Evolutionary conservation across 1,140 invertebrate genomes (phyloP).

Genomic region (Nixonia krombeini): DNA sequence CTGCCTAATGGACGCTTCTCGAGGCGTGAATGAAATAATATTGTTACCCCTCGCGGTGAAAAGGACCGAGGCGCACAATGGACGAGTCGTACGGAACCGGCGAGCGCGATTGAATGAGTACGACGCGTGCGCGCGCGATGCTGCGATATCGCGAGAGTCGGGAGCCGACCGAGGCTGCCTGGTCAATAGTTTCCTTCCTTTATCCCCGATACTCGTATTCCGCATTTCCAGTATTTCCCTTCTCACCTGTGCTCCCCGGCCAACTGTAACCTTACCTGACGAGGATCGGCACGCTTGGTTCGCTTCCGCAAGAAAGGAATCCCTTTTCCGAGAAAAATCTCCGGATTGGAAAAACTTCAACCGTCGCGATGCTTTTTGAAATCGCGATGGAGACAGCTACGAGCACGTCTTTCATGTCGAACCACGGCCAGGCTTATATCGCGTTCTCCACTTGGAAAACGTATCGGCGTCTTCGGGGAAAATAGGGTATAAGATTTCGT

Average conservation of each 20-base stretch:
- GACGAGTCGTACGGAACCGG: slow-evolving; percentile 19
- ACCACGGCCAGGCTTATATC: too few species aligned
- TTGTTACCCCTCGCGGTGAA: slow-evolving; percentile 42
- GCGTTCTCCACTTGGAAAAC: too few species aligned
- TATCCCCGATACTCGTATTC: slow-evolving; percentile 13
- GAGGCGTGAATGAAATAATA: slow-evolving; percentile 46
- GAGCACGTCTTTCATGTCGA: too few species aligned
- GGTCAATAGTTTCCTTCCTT: slow-evolving; percentile 10
- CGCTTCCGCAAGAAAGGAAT: slow-evolving; percentile 43
- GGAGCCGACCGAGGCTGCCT: background rate
- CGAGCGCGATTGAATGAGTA: slow-evolving; percentile 35
- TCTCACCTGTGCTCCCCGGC: background rate
- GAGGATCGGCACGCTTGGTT: slow-evolving; percentile 28
- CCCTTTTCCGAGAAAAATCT: slow-evolving; percentile 54
- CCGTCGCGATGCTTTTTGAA: slow-evolving; percentile 24
- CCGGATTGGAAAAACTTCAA: slow-evolving; percentile 46
- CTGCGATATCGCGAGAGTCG: slow-evolving; percentile 6
- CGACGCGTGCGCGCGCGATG: slow-evolving; percentile 34
- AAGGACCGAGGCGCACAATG: slow-evolving; percentile 34
- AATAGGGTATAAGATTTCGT: too few species aligned
- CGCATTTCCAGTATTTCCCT: slow-evolving; percentile 11
- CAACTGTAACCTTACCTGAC: slow-evolving; percentile 35
- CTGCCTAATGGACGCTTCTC: slow-evolving; percentile 32
- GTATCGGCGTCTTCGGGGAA: too few species aligned
- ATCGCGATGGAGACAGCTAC: slow-evolving; percentile 30